phyloP scores from a whole-genome alignment of 2,888 invertebrate genomes.

The Sericinus montela region DNA sequence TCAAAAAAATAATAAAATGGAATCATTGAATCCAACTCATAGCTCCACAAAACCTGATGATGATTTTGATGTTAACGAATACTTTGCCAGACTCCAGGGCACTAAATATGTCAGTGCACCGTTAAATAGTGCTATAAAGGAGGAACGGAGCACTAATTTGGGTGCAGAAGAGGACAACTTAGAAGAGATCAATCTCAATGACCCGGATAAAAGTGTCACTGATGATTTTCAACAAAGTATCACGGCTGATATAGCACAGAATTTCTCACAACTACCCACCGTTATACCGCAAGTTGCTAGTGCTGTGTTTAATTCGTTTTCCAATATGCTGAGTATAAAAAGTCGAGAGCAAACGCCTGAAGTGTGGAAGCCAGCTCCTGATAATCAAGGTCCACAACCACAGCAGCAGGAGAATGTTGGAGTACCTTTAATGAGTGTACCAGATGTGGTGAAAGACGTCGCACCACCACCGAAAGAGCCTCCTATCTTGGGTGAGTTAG shows the following conservation, averaged over 20 bases:
- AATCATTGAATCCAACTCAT: slow-evolving; percentile 28
- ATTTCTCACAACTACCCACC: slow-evolving; percentile 77
- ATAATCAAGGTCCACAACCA: slow-evolving; percentile 30
- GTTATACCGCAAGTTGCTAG: slow-evolving; percentile 81
- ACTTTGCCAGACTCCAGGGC: slow-evolving; percentile 68
- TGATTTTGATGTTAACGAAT: slow-evolving; percentile 73
- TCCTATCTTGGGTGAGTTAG: slow-evolving; percentile 50
- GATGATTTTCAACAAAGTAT: slow-evolving; percentile 52
- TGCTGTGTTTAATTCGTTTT: slow-evolving; percentile 82
- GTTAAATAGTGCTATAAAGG: slow-evolving; percentile 54
- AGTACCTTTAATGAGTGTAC: slow-evolving; percentile 40
- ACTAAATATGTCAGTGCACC: slow-evolving; percentile 69
- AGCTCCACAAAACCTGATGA: slow-evolving; percentile 51
- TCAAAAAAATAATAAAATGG: slow-evolving; percentile 27
- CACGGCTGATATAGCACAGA: slow-evolving; percentile 73
- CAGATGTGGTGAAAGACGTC: slow-evolving; percentile 39
- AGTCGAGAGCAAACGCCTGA: slow-evolving; percentile 58
- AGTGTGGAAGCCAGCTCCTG: slow-evolving; percentile 28
- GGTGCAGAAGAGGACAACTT: slow-evolving; percentile 60
- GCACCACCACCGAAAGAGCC: slow-evolving; percentile 61
- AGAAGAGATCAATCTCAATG: slow-evolving; percentile 64
- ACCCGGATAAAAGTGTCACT: slow-evolving; percentile 37
- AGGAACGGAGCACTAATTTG: slow-evolving; percentile 69
- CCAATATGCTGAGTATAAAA: slow-evolving; percentile 69
- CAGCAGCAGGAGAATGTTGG: slow-evolving; percentile 24